Base-by-base conservation (phyloP, 2,797 vertebrate genomes). In the Diplodus puntazzo region DNA sequence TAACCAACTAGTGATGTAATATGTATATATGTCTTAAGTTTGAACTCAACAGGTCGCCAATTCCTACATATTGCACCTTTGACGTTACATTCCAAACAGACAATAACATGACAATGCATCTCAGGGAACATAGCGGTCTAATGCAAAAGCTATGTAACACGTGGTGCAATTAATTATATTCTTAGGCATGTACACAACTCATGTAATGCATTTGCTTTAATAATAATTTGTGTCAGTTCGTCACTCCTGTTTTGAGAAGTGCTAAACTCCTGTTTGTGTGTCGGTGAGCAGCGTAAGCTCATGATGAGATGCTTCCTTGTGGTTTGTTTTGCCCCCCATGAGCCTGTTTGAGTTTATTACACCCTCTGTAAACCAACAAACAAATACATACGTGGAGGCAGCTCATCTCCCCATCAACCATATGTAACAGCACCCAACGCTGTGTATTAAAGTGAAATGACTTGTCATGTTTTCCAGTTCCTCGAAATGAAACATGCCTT, bases 301-400 rank as follows among this genome's bases (percentile, higher is more conserved):
- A 76, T 53, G 43, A n/a, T 63, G n/a, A 73, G 25, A 77, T 50
- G 48, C 48, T 62, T 82, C 57, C 18, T 68, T 77, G 18, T 34
- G 17, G 45, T 52, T 77, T 80, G 70, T 84, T 84, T 78, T 52
- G 58, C 66, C 45, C 64, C 73, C 59, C 49, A 61, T 34, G 68
- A 86, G 60, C 50, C 50, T 39, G 30, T 53, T 42, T 76, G 59
- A 75, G 42, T 83, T 79, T 81, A 77, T 74, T 53, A 67, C 62
- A 63, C 67, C 42, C 54, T 72, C 42, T 52, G 48, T 69, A 79
- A 85, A 80, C 75, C 68, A 74, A 64, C 72, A 81, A 78, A 69
- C 76, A 71, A 74, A 76, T 80, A 71, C 34, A 81, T 59, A 64
- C 54, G 21, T 0, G 34, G 45, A 69, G 39, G 63, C 69, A 23